Evolutionary conservation across 2,797 vertebrate genomes (phyloP).

Genomic region (Spea hammondii): DNA sequence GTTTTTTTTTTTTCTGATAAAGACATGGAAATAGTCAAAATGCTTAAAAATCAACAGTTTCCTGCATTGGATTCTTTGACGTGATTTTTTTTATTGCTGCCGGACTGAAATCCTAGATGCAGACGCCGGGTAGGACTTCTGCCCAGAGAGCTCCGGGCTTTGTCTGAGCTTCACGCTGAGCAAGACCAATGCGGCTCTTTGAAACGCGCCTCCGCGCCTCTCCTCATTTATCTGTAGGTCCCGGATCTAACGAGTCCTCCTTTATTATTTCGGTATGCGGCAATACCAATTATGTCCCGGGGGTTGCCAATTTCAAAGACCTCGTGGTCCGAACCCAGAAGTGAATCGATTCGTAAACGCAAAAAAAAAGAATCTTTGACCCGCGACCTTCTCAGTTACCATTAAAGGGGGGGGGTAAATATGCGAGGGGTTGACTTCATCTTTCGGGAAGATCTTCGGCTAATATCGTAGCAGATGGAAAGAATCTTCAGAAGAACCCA

Average conservation of each 20-base stretch:
- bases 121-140: constrained; percentile 13
- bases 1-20: too few relatives aligned
- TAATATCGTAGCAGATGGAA: constrained; percentile 63
- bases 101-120: constrained; percentile 26
- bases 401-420: constrained; percentile 40
- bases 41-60: constrained; percentile 34
- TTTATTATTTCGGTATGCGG: constrained; percentile 52
- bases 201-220: constrained; percentile 48
- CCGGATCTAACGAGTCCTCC: constrained; percentile 33
- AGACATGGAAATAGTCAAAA: constrained; percentile 23
- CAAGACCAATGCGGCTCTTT: constrained; percentile 54
- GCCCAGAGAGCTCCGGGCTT: neutral
- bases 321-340: constrained; percentile 37
- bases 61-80: constrained; percentile 22
- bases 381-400: constrained; percentile 54
- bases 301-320: constrained; percentile 62
- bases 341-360: constrained; percentile 53
- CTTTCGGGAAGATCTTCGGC: constrained; percentile 60
- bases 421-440: constrained; percentile 54
- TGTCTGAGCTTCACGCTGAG: constrained; percentile 57
- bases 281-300: constrained; percentile 60
- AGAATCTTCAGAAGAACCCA: constrained; percentile 51
- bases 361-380: constrained; percentile 51
- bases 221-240: constrained; percentile 41
- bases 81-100: constrained; percentile 30